Evolutionary conservation across 2,888 invertebrate species (phyloP), one percentile per base, ranked within the genome.

Genomic region (Acleris laterana): DNA sequence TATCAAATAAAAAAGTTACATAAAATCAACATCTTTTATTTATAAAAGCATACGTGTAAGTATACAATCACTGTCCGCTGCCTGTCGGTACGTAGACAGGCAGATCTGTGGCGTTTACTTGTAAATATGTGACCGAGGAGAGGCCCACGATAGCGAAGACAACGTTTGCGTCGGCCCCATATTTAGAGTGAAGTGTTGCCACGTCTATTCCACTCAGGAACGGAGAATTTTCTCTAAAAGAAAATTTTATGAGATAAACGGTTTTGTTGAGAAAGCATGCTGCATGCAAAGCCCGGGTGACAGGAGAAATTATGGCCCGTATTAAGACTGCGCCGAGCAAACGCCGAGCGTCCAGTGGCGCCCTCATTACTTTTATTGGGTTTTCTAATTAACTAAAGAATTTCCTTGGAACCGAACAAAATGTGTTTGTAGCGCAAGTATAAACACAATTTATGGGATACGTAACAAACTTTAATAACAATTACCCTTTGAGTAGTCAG

Each of bases 141-240:
- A 76, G 72, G n/a, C 87, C 84, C 3, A 93, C 90, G 4, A 93
- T 68, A 0, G 93, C 94, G 57, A 93, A 89, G 2, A 93, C 76
- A 17, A 88, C 83, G 1, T 83, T 74, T 3, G 91, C 85, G 5
- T 80, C 74, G 62, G 92, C 90, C 1, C 76, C 68, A 63, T 86
- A 85, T 61, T 81, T 81, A 0, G 84, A 71, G 52, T 86, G 78
- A 0, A 93, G 75, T 3, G 80, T 71, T 11, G 78, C 78, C 9
- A 93, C 70, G 13, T 90, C 84, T 1, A 69, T 71, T 1, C 81
- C 83, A 1, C 78, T 69, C 1, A 90, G 93, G 5, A 88, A 71
- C 0, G 51, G 67, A 1, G 81, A 75, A 1, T 79, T 76, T 74
- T 85, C 87, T 17, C 93, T 93, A 87, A 62, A 88, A 88, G 53